Evolutionary conservation across 2,797 vertebrate genomes (phyloP).

Genomic region (Microctenopoma stevenorrisi): DNA sequence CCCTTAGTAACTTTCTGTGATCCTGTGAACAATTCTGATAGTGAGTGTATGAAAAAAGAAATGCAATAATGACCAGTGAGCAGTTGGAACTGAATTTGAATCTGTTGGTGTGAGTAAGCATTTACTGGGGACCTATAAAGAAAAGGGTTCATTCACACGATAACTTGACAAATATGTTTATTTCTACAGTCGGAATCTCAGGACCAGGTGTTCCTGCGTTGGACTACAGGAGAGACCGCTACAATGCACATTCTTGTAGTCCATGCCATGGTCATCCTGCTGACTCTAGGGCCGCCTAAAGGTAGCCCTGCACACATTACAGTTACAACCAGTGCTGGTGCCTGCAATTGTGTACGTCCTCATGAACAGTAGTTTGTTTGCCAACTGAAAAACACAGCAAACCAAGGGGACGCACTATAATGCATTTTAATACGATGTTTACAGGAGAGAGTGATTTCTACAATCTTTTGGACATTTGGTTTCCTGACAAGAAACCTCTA

Average conservation of each 20-base stretch:
- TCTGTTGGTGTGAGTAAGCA: background rate
- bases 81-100: background rate
- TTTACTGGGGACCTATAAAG: background rate
- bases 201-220: conserved; percentile 97
- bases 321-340: background rate
- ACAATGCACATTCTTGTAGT: conserved; percentile 99
- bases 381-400: too few species aligned
- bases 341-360: background rate
- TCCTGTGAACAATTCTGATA: background rate
- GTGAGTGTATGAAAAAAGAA: background rate
- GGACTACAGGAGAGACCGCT: conserved; percentile 95
- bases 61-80: background rate
- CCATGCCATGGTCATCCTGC: conserved; percentile 97
- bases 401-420: too few species aligned
- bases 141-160: background rate
- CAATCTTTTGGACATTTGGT: conserved; percentile 94
- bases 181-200: conserved; percentile 93
- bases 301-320: conserved; percentile 45
- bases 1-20: background rate
- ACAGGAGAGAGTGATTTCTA: conserved; percentile 91
- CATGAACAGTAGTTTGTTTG: too few species aligned
- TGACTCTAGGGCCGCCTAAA: conserved; percentile 83
- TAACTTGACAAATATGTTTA: background rate
- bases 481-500: conserved; percentile 95
- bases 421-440: conserved; percentile 7